Conservation (phyloP, 2,113 vertebrate genomes). For the Centropus unirufus region DNA sequence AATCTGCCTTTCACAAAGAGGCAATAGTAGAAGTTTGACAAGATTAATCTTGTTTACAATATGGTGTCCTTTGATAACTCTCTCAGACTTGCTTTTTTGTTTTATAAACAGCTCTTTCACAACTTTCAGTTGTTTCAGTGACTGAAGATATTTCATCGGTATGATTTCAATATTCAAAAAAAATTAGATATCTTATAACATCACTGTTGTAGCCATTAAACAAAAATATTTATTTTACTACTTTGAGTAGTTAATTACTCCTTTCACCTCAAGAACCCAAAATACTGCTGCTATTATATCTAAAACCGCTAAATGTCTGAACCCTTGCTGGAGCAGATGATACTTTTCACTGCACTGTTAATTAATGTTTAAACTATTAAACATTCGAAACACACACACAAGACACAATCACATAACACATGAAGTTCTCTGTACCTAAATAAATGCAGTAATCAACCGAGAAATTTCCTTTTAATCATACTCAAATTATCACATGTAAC, state of each 20-base stretch:
- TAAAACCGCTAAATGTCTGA: background rate
- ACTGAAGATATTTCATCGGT: background rate
- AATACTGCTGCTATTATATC: background rate
- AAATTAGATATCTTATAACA: background rate
- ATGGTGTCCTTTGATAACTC: background rate
- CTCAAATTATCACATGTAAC: background rate
- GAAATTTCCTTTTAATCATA: background rate
- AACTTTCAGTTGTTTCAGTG: background rate
- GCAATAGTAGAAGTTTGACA: background rate
- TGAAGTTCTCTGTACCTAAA: background rate
- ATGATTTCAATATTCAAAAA: background rate
- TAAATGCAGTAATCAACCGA: background rate
- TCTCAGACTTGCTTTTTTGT: background rate
- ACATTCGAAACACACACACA: background rate
- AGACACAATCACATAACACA: background rate
- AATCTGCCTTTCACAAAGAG: background rate
- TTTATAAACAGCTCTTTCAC: background rate
- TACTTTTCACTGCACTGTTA: background rate
- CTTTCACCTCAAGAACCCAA: background rate
- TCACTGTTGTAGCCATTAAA: background rate
- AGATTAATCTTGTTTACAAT: background rate
- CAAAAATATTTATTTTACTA: background rate
- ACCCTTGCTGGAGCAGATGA: background rate
- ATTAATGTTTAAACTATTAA: background rate
- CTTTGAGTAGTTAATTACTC: background rate